These are phyloP conservation scores for Trichacis sp. DNA, from an alignment of 2,888 invertebrate species.

Conservation along the genomic window DNA sequence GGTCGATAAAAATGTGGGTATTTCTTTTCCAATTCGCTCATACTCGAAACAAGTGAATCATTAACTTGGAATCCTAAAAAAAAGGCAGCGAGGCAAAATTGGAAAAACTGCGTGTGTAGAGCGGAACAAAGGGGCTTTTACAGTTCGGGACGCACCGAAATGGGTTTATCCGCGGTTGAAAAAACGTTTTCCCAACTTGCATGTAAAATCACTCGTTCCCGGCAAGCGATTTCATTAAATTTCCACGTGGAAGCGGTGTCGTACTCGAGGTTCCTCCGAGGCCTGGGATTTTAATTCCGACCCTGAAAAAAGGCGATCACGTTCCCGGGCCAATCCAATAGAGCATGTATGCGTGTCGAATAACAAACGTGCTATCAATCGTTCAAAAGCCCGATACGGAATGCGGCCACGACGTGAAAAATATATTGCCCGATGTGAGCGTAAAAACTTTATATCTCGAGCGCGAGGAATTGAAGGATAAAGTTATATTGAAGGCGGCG, in stretches of 20 bases:
- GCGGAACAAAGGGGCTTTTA: no score
- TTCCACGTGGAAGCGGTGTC: conserved; percentile 12
- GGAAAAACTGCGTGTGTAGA: no score
- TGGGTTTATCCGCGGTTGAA: not conserved
- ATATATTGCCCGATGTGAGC: conserved; percentile 16
- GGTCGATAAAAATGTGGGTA: no score
- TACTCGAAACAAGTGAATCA: no score
- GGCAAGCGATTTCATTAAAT: conserved; percentile 29
- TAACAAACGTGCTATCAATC: conserved; percentile 38
- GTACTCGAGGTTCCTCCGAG: conserved; percentile 22
- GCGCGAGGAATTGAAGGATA: conserved; percentile 6
- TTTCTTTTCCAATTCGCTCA: no score
- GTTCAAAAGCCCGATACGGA: conserved; percentile 28
- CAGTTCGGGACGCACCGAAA: no score
- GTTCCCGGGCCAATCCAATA: conserved; percentile 27
- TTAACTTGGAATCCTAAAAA: no score
- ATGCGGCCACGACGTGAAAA: conserved; percentile 14
- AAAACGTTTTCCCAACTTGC: conserved; percentile 18
- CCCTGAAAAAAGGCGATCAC: conserved; percentile 19
- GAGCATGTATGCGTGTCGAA: conserved; percentile 32
- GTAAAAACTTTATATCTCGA: conserved; percentile 17
- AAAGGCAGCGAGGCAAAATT: no score
- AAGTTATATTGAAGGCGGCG: conserved; percentile 9
- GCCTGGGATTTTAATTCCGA: conserved; percentile 31
- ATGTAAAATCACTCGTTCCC: conserved; percentile 25